A percentile compares a stretch with the other conserved stretches of the same genome.
These are phyloP conservation scores for Poeciliopsis infans DNA, from an alignment of 2,797 vertebrate genomes.

Conservation along the genomic window DNA sequence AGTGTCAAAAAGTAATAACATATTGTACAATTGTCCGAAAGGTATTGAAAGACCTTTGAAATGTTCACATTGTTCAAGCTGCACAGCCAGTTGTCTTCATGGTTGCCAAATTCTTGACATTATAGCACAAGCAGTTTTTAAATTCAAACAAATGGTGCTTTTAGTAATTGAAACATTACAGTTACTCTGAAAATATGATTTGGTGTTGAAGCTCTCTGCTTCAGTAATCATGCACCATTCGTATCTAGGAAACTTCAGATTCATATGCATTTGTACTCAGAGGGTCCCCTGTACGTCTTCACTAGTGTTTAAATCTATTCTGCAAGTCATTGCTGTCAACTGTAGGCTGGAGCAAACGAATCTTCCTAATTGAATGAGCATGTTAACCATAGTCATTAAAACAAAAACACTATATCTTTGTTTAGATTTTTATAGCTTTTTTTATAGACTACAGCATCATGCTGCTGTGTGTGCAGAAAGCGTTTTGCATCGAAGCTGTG, in stretches of 20 bases:
- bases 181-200: neutral
- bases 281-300: neutral
- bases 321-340: constrained; percentile 50
- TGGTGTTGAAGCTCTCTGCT: neutral
- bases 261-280: neutral
- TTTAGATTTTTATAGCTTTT: constrained; percentile 64
- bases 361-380: constrained; percentile 68
- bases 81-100: neutral
- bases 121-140: neutral
- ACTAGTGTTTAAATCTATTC: constrained; percentile 23
- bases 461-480: constrained; percentile 63
- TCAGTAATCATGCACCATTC: neutral
- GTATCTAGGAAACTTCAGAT: neutral
- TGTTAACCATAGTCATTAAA: constrained; percentile 68
- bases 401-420: constrained; percentile 58
- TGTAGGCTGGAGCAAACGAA: constrained; percentile 48
- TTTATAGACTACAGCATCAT: constrained; percentile 64
- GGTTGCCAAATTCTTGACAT: too few species aligned
- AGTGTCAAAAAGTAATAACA: neutral
- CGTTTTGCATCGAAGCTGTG: constrained; percentile 51
- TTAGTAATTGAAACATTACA: neutral
- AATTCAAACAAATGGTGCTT: neutral
- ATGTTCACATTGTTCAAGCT: neutral
- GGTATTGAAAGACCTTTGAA: neutral
- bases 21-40: neutral